Evolutionary conservation across 2,888 invertebrate species (phyloP), one percentile per base, ranked within the genome.

Genomic region (Ethmia dodecea): DNA sequence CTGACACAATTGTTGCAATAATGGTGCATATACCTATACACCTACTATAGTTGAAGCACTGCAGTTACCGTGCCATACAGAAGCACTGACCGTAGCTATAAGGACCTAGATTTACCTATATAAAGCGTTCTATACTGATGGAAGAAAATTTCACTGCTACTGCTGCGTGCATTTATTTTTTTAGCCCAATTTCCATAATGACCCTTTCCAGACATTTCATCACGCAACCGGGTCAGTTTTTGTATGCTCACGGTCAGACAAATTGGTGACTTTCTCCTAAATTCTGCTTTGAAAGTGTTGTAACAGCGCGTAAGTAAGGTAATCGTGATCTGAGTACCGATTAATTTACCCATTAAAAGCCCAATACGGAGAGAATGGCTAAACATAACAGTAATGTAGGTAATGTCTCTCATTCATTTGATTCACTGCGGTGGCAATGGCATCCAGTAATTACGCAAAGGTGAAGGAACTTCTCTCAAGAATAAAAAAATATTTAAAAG

Each of bases 291-390:
- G 58, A 61, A 58, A 63, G 65, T 67, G 61, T 59, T 52, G 60
- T 64, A 64, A 65, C 57, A 54, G 47, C 54, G 58, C 55, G 62
- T 62, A 67, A 64, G 64, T 61, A 64, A 62, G 62, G 59, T 69
- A 66, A 70, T 65, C 71, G 73, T 73, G 73, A 68, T 61, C 48
- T 43, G 62, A 50, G 42, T 68, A 43, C 52, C 50, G 61, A 71
- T 69, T 65, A 62, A 64, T 54, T 42, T 35, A 37, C 47, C 47
- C 33, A 49, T 52, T 59, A 50, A 49, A 52, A 35, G 35, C 54
- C 60, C 47, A 56, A 64, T 51, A 54, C 49, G 57, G 48, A 47
- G 51, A 51, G 59, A 65, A 56, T 54, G 60, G 49, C 38, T 35
- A 37, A 43, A 43, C 32, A 37, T 31, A 47, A 46, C 48, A 35